A percentile compares a stretch with the other conserved stretches of the same genome.
These are phyloP conservation scores for Andrena bucephala DNA, from an alignment of 2,888 invertebrate genomes.

Conservation along the genomic window DNA sequence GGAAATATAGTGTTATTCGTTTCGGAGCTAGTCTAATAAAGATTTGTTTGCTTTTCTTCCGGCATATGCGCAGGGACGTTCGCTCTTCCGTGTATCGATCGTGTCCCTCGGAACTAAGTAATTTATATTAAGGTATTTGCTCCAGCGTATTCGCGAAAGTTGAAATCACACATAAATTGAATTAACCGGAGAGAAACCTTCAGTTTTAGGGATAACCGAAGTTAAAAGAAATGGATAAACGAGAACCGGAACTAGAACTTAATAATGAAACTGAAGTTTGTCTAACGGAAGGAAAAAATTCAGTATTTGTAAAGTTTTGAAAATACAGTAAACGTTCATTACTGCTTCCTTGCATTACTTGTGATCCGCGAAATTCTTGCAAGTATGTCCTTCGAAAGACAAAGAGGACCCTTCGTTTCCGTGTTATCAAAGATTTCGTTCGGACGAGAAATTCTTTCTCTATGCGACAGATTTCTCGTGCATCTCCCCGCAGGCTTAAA, in stretches of 20 bases:
- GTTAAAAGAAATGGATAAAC: not conserved
- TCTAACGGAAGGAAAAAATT: too few relatives aligned
- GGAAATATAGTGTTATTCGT: not conserved
- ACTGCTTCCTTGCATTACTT: too few relatives aligned
- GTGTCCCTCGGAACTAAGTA: not conserved
- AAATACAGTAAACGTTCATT: too few relatives aligned
- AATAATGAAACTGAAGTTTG: too few relatives aligned
- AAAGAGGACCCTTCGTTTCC: not conserved
- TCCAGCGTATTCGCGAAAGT: not conserved
- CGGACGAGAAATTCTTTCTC: conserved; percentile 3
- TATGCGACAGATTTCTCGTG: conserved; percentile 12
- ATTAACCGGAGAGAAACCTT: not conserved
- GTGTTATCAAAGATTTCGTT: not conserved
- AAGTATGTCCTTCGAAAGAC: not conserved
- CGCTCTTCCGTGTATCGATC: conserved; percentile 15
- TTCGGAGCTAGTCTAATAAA: conserved; percentile 16
- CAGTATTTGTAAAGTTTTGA: too few relatives aligned
- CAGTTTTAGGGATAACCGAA: not conserved
- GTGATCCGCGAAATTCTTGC: too few relatives aligned
- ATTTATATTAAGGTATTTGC: conserved; percentile 36
- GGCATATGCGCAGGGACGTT: conserved; percentile 6
- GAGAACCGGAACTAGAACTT: too few relatives aligned
- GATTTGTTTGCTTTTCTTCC: conserved; percentile 35
- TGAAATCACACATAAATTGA: conserved; percentile 9
- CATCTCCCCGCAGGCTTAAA: conserved; percentile 18